Percentiles rank a stretch among this genome's conserved stretches.
phyloP scores from a whole-genome alignment of 1,140 invertebrate species.

The Drosophila ficusphila region DNA sequence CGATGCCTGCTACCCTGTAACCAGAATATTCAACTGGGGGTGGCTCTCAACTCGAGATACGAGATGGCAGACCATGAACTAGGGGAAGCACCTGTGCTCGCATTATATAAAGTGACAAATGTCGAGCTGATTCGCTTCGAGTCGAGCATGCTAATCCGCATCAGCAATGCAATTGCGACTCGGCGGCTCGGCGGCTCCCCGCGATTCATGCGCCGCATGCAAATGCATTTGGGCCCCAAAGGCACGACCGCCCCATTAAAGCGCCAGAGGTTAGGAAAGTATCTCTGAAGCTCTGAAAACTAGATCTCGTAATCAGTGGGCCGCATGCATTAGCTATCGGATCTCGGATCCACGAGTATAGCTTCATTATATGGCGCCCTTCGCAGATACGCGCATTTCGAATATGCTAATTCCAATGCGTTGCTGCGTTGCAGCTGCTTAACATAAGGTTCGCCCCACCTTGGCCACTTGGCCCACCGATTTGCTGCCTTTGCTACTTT shows the following conservation, averaged over 20 bases:
- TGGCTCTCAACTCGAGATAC: background rate
- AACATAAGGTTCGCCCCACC: too few species aligned
- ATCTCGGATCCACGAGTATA: too few species aligned
- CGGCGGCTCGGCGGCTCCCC: constrained; percentile 29
- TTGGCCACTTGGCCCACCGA: too few species aligned
- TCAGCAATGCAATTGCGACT: constrained; percentile 73
- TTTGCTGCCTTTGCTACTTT: too few species aligned
- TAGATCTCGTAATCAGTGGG: constrained; percentile 8
- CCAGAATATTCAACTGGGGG: background rate
- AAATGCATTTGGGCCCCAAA: constrained; percentile 36
- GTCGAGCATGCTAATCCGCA: constrained; percentile 52
- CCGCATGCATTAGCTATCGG: background rate
- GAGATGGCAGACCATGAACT: constrained; percentile 11
- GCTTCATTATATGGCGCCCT: too few species aligned
- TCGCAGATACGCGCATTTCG: too few species aligned
- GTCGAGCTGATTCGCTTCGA: constrained; percentile 20
- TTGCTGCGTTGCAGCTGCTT: too few species aligned
- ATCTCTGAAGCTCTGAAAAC: background rate
- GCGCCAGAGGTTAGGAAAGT: constrained; percentile 1
- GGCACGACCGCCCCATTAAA: background rate
- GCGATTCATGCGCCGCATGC: constrained; percentile 51
- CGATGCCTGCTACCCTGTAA: constrained; percentile 18
- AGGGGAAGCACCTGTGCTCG: constrained; percentile 44
- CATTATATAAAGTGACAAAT: constrained; percentile 64
- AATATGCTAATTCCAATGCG: too few species aligned